Percentiles rank a stretch among this genome's conserved stretches.
These are phyloP conservation scores for Cryptus armator DNA, from an alignment of 2,888 invertebrate genomes.

Conservation along the genomic window DNA sequence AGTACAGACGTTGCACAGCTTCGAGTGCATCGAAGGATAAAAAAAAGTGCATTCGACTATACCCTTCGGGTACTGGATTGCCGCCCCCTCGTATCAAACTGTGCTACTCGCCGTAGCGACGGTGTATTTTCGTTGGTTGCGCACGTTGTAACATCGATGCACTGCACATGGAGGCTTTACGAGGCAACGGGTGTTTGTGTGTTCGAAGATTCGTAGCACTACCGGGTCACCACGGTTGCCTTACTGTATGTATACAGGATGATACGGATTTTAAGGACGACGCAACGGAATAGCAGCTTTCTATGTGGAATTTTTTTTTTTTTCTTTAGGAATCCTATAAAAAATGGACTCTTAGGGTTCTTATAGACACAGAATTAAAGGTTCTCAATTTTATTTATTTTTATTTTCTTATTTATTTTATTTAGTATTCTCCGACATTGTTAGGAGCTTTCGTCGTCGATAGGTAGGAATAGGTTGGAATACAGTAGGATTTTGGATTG, in stretches of 20 bases:
- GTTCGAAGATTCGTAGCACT: conserved; percentile 41
- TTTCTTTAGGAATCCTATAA: background rate
- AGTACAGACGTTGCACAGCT: conserved; percentile 21
- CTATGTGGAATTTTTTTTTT: background rate
- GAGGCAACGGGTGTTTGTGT: conserved; percentile 32
- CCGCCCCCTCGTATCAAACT: conserved; percentile 23
- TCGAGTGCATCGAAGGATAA: conserved; percentile 25
- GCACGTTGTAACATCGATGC: conserved; percentile 3
- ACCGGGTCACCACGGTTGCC: conserved; percentile 1
- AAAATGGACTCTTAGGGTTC: too few species aligned
- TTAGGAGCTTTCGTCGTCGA: background rate
- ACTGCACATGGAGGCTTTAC: conserved; percentile 43
- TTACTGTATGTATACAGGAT: background rate
- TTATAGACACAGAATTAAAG: too few species aligned
- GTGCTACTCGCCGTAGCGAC: background rate
- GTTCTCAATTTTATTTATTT: too few species aligned
- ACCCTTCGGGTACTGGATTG: conserved; percentile 28
- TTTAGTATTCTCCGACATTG: too few species aligned
- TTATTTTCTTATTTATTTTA: too few species aligned
- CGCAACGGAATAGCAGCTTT: background rate
- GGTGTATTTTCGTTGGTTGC: background rate
- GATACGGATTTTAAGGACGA: background rate
- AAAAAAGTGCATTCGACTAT: conserved; percentile 26
- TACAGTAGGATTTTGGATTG: background rate
- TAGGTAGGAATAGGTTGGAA: background rate